Evolutionary conservation across 2,888 invertebrate genomes (phyloP).

Genomic region (Pinctada fucata): DNA sequence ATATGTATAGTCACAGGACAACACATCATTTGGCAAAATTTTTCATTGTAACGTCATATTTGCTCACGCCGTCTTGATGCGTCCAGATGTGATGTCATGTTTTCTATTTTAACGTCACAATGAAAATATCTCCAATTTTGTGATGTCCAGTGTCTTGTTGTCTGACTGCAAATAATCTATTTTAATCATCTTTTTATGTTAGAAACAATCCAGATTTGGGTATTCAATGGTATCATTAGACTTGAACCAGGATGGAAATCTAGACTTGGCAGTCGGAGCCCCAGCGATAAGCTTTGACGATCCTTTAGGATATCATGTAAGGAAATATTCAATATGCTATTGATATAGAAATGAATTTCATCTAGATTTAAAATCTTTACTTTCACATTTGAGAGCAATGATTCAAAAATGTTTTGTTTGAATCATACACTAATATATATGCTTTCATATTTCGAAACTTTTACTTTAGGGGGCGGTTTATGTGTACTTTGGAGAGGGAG

Average conservation of each 20-base stretch:
- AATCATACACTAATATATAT: too few relatives aligned
- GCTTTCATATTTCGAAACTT: too few relatives aligned
- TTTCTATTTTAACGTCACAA: too few relatives aligned
- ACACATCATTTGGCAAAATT: too few relatives aligned
- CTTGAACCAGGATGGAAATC: conserved; percentile 70
- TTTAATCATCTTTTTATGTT: conserved; percentile 1
- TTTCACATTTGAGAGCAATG: background rate
- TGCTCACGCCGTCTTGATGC: too few relatives aligned
- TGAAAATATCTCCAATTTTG: too few relatives aligned
- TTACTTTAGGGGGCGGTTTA: conserved; percentile 54
- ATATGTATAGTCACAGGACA: too few relatives aligned
- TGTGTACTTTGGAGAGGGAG: conserved; percentile 51
- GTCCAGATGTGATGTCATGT: too few relatives aligned
- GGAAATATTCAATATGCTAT: background rate
- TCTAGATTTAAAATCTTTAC: background rate
- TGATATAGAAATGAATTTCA: background rate
- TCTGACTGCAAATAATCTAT: too few relatives aligned
- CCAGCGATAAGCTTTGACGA: conserved; percentile 57
- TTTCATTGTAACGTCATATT: too few relatives aligned
- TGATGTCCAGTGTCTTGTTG: too few relatives aligned
- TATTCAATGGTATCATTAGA: conserved; percentile 66
- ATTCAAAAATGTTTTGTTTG: background rate
- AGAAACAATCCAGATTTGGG: conserved; percentile 70
- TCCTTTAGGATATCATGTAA: conserved; percentile 55
- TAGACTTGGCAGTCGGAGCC: conserved; percentile 70